Percentiles rank a stretch among this genome's conserved stretches.
phyloP scores from a whole-genome alignment of 2,888 invertebrate genomes.

The Tetropium fuscum region DNA sequence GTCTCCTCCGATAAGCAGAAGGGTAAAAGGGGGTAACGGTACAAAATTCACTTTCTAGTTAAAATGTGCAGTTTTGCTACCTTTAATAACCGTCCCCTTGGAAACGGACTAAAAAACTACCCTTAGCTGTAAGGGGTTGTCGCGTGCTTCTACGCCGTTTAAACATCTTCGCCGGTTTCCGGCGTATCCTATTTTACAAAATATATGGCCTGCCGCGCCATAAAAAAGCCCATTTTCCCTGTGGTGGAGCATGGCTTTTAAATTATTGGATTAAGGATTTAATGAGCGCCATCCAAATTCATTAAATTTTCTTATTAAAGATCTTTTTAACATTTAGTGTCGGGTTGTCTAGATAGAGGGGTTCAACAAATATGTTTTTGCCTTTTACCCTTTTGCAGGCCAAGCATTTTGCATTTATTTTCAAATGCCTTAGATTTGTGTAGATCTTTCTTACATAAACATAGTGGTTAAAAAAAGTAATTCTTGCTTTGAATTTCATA shows the following conservation, averaged over 20 bases:
- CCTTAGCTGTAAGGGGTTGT: conserved; percentile 51
- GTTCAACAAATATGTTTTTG: too few relatives aligned
- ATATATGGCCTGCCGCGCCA: conserved; percentile 44
- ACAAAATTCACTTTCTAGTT: conserved; percentile 40
- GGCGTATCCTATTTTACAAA: conserved; percentile 49
- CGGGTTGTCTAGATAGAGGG: too few relatives aligned
- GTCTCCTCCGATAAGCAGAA: conserved; percentile 38
- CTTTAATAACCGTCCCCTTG: conserved; percentile 35
- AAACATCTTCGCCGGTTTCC: conserved; percentile 43
- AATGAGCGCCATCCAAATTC: neutral
- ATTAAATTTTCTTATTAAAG: too few relatives aligned
- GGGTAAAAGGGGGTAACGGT: conserved; percentile 36
- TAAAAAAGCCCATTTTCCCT: conserved; percentile 40
- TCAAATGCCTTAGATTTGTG: too few relatives aligned
- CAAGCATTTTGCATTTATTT: too few relatives aligned
- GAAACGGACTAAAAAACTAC: conserved; percentile 38
- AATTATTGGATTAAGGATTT: conserved; percentile 3
- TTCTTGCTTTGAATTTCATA: too few relatives aligned
- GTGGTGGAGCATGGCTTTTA: neutral
- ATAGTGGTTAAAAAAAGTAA: too few relatives aligned
- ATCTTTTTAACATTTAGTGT: too few relatives aligned
- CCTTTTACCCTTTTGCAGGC: too few relatives aligned
- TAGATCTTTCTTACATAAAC: too few relatives aligned
- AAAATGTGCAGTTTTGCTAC: conserved; percentile 16
- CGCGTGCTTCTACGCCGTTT: conserved; percentile 53